These are phyloP conservation scores for Phlogophora meticulosa DNA, from an alignment of 2,888 invertebrate species.

Conservation along the genomic window DNA sequence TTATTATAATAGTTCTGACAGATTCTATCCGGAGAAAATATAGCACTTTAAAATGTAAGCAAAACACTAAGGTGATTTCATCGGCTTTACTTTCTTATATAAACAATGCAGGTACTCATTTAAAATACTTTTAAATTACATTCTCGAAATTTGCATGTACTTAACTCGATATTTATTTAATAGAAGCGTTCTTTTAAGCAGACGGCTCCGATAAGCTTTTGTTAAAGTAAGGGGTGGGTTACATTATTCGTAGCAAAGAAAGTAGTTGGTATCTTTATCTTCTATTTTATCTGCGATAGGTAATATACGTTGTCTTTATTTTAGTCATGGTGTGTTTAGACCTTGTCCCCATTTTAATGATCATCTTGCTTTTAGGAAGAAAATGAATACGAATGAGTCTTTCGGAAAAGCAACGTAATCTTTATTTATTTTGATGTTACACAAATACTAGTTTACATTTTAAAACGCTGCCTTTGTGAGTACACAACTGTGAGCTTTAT, in stretches of 20 bases:
- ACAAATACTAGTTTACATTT: no score
- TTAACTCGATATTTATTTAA: slow-evolving; percentile 64
- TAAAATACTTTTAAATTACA: slow-evolving; percentile 58
- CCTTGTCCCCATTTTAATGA: no score
- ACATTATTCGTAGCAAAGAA: slow-evolving; percentile 14
- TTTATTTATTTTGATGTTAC: no score
- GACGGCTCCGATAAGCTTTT: slow-evolving; percentile 42
- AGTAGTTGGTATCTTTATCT: neutral
- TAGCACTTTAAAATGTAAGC: slow-evolving; percentile 13
- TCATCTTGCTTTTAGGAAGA: no score
- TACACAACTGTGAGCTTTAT: no score
- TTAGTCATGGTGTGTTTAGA: neutral
- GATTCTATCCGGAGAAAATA: slow-evolving; percentile 3
- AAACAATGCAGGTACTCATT: slow-evolving; percentile 40
- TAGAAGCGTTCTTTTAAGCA: slow-evolving; percentile 44
- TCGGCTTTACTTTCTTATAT: neutral
- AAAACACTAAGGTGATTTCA: neutral
- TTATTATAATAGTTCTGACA: slow-evolving; percentile 7
- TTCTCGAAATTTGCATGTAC: slow-evolving; percentile 59
- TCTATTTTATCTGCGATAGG: neutral
- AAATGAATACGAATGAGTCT: no score
- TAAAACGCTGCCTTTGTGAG: no score
- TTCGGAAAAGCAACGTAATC: no score
- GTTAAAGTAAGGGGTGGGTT: slow-evolving; percentile 43
- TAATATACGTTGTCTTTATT: neutral